phyloP scores from a whole-genome alignment of 2,888 invertebrate genomes.

The Lithophane semibrunnea region DNA sequence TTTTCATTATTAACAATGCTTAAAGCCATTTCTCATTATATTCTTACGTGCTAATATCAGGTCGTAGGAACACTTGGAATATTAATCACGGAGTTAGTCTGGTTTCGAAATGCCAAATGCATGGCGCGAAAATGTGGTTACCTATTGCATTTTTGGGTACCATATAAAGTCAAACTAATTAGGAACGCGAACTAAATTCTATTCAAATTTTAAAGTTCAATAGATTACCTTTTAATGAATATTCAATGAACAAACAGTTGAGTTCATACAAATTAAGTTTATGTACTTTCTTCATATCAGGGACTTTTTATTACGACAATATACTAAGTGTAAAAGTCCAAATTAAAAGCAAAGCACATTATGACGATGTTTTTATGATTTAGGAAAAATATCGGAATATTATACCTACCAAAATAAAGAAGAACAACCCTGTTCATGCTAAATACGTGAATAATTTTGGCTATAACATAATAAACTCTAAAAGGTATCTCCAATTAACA shows the following conservation, averaged over 20 bases:
- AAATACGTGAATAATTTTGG: slow-evolving; percentile 28
- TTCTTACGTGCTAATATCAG: slow-evolving; percentile 28
- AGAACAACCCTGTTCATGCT: neutral
- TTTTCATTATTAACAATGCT: slow-evolving; percentile 27
- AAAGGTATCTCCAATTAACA: slow-evolving; percentile 49
- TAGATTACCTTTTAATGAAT: slow-evolving; percentile 44
- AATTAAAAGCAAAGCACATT: neutral
- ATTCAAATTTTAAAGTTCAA: slow-evolving; percentile 61
- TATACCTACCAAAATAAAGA: neutral
- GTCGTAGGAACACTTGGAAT: slow-evolving; percentile 35
- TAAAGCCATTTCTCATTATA: slow-evolving; percentile 39
- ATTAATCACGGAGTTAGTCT: slow-evolving; percentile 61
- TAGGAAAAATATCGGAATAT: neutral
- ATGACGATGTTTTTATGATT: neutral
- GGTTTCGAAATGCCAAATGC: slow-evolving; percentile 72
- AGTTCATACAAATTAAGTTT: slow-evolving; percentile 15
- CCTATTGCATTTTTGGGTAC: slow-evolving; percentile 50
- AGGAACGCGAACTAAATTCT: slow-evolving; percentile 49
- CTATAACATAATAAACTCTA: slow-evolving; percentile 28
- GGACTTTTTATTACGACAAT: neutral
- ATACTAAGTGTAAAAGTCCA: neutral
- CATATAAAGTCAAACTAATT: slow-evolving; percentile 52
- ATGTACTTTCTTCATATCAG: slow-evolving; percentile 7
- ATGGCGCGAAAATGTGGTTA: slow-evolving; percentile 54
- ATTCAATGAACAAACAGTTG: slow-evolving; percentile 25